Evolutionary conservation across 2,797 vertebrate genomes (phyloP).

Genomic region (Chlorospingus flavigularis): DNA sequence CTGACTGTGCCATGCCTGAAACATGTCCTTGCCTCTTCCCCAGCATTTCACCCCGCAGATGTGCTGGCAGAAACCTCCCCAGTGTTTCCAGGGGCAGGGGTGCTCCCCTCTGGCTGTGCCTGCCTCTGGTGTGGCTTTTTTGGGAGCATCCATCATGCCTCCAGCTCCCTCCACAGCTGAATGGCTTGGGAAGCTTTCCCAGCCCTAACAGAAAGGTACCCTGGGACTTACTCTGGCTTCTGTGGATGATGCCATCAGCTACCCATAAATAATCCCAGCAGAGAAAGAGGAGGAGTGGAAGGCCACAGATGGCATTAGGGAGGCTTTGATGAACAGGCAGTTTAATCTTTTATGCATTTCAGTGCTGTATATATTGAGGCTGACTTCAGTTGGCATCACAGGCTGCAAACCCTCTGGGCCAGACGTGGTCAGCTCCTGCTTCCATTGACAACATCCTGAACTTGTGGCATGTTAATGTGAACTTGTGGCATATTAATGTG

Average conservation of each 20-base stretch:
- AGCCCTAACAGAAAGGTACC: conserved; percentile 16
- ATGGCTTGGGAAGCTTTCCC: conserved; percentile 30
- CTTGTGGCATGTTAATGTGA: neutral
- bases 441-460: neutral
- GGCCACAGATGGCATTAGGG: conserved; percentile 56
- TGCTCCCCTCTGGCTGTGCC: neutral
- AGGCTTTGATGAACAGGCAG: conserved; percentile 65
- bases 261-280: conserved; percentile 56
- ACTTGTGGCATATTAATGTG: neutral
- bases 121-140: neutral
- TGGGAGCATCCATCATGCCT: neutral
- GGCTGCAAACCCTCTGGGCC: neutral
- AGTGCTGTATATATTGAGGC: conserved; percentile 52
- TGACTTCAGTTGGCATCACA: conserved; percentile 34
- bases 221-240: conserved; percentile 43
- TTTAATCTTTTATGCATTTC: conserved; percentile 55
- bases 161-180: conserved; percentile 16
- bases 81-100: neutral
- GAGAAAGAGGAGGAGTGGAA: conserved; percentile 62
- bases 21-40: neutral
- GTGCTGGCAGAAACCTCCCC: neutral
- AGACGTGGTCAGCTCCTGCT: neutral
- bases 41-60: neutral
- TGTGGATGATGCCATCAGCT: conserved; percentile 59
- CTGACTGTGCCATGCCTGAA: neutral